Conservation (phyloP, 2,113 vertebrate species). For the Cranoglanis bouderius region DNA sequence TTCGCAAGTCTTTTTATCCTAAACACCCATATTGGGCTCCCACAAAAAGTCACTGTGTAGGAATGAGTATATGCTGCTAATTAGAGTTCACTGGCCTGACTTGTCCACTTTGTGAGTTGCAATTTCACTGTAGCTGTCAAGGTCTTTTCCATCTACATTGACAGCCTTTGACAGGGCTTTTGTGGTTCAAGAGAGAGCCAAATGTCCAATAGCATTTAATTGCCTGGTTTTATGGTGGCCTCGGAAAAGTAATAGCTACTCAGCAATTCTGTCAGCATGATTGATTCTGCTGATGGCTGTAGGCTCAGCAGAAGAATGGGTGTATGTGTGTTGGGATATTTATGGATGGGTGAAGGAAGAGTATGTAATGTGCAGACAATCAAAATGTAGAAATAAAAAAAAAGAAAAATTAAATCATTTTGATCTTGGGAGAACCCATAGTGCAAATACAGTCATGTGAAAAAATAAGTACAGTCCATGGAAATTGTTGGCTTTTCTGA, state of each 20-base stretch:
- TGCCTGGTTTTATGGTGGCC: slow-evolving; percentile 76
- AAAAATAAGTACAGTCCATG: too few species aligned
- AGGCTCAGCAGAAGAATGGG: slow-evolving; percentile 58
- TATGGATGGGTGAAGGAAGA: background rate
- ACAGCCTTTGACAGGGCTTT: slow-evolving; percentile 50
- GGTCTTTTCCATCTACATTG: slow-evolving; percentile 61
- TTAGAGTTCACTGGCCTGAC: slow-evolving; percentile 42
- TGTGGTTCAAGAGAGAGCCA: slow-evolving; percentile 63
- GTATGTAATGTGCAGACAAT: background rate
- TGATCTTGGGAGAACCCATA: background rate
- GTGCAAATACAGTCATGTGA: background rate
- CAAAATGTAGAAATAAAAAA: background rate
- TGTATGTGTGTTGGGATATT: slow-evolving; percentile 21
- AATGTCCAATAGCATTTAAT: slow-evolving; percentile 77
- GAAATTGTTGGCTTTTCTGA: background rate
- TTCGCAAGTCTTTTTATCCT: background rate
- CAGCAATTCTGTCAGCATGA: slow-evolving; percentile 80
- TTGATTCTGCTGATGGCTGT: slow-evolving; percentile 73
- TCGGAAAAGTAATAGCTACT: slow-evolving; percentile 73
- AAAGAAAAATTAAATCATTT: background rate
- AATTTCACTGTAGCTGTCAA: slow-evolving; percentile 61
- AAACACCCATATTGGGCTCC: background rate
- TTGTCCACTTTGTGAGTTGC: slow-evolving; percentile 56
- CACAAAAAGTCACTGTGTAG: slow-evolving; percentile 23
- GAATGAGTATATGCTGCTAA: slow-evolving; percentile 3